Conservation (phyloP, 2,888 invertebrate genomes). For the Meandrusa payeni region DNA sequence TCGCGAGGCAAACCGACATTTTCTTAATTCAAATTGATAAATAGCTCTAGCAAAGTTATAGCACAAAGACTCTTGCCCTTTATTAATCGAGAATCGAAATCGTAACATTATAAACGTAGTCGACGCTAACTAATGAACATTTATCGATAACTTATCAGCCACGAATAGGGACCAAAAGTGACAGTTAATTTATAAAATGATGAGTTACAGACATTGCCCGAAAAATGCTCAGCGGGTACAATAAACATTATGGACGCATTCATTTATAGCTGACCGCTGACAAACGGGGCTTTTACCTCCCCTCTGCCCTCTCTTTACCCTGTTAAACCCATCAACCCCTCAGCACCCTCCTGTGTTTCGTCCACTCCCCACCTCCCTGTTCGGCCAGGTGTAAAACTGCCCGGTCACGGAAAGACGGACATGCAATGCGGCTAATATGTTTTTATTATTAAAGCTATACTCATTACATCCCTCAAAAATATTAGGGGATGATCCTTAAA, state of each 20-base stretch:
- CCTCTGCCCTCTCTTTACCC: constrained; percentile 52
- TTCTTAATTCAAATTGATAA: constrained; percentile 22
- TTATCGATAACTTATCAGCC: constrained; percentile 12
- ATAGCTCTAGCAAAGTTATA: constrained; percentile 2
- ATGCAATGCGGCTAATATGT: constrained; percentile 79
- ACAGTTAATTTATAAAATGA: constrained; percentile 66
- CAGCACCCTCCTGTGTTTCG: constrained; percentile 36
- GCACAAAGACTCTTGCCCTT: constrained; percentile 18
- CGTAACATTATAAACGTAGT: constrained; percentile 10
- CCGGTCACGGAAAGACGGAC: constrained; percentile 76
- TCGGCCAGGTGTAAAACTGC: constrained; percentile 78
- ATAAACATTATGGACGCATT: constrained; percentile 75
- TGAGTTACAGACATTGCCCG: constrained; percentile 61
- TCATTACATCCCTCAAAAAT: constrained; percentile 58
- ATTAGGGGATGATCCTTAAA: constrained; percentile 66
- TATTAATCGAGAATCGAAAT: constrained; percentile 21
- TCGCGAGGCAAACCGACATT: constrained; percentile 11
- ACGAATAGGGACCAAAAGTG: constrained; percentile 33
- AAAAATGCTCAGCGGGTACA: constrained; percentile 70
- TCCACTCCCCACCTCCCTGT: constrained; percentile 47
- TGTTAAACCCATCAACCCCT: constrained; percentile 52
- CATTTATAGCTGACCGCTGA: constrained; percentile 76
- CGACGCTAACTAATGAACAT: constrained; percentile 16
- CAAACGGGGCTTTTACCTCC: constrained; percentile 67
- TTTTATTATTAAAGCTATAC: constrained; percentile 74